Base-by-base conservation (phyloP, 2,797 vertebrate species). In the Dicrostonyx torquatus region DNA sequence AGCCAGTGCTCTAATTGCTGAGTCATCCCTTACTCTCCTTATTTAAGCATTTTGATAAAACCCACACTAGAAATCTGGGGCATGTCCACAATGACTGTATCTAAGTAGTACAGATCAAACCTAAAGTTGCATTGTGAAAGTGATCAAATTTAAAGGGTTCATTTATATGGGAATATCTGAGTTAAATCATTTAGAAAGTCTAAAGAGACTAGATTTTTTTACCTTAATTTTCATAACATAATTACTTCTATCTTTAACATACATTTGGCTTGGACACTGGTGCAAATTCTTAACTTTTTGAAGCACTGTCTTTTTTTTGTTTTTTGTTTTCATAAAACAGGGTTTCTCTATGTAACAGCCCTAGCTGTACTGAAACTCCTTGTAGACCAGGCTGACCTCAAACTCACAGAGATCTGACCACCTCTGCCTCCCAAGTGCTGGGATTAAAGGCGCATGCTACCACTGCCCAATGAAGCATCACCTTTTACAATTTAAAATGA, bases 401-500 rank as follows among this genome's bases (percentile, higher is more conserved):
- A 58, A 58, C 55, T 58, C 55, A 58, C 55, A 58, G 55, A 22
- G 20, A 58, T 58, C 55, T 18, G 2, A 22, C 55, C 22, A 20
- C 55, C 20, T 58, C 55, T 58, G 55, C 55, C 55, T 58, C 20
- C 20, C 55, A 22, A 22, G 55, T 22, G 55, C 55, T 58, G 55
- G 55, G 20, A 20, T 58, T 58, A 58, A 58, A 58, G 55, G 55
- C 7, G 0, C 20, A 8, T 58, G 55, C 20, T 20, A 58, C 20
- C 55, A 58, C 55, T 58, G 20, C 55, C 55, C 55, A 58, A 58
- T 29, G 90, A 89, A 26, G 20, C 15, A n/a, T 43, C 66, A 58
- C 40, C 58, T 89, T 93, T 68, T 73, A 48, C n/a, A 53, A 76
- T 92, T 72, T 91, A 70, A 97, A 89, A 73, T 11, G 62, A 93